A percentile compares a stretch with the other conserved stretches of the same genome.
phyloP scores from a whole-genome alignment of 2,888 invertebrate genomes.

The Papilio protenor region DNA sequence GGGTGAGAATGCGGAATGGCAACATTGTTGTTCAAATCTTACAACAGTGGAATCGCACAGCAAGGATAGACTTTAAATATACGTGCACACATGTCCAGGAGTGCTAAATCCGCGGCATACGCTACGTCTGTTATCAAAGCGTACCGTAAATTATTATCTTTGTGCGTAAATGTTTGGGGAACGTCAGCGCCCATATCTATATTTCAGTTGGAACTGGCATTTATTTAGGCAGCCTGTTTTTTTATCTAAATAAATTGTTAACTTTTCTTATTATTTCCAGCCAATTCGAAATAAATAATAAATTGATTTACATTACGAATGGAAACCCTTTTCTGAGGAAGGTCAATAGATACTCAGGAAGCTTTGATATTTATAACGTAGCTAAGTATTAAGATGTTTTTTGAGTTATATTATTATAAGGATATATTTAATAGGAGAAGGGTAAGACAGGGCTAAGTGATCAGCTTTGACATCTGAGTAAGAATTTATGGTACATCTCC shows the following conservation, averaged over 20 bases:
- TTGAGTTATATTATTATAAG: too few species aligned
- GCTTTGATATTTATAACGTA: not conserved
- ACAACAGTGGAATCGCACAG: conserved; percentile 22
- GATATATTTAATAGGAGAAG: too few species aligned
- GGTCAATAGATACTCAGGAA: not conserved
- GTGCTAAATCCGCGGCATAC: conserved; percentile 24
- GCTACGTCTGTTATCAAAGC: conserved; percentile 26
- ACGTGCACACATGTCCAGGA: conserved; percentile 3
- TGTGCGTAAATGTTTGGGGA: conserved; percentile 38
- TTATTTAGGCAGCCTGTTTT: conserved; percentile 23
- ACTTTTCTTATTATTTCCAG: conserved; percentile 4
- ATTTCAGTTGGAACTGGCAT: conserved; percentile 25
- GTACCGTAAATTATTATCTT: conserved; percentile 39
- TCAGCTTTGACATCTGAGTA: not conserved
- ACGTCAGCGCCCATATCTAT: conserved; percentile 35
- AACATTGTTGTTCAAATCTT: conserved; percentile 14
- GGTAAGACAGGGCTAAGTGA: not conserved
- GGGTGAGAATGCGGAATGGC: not conserved
- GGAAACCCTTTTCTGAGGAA: not conserved
- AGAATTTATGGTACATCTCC: not conserved
- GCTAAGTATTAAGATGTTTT: not conserved
- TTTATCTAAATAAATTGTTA: conserved; percentile 20
- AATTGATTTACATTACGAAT: not conserved
- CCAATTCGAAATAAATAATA: conserved; percentile 14
- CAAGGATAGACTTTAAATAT: conserved; percentile 3